Percentiles rank a stretch among this genome's conserved stretches.
phyloP scores from a whole-genome alignment of 2,113 vertebrate species.

The Silurus glanis region DNA sequence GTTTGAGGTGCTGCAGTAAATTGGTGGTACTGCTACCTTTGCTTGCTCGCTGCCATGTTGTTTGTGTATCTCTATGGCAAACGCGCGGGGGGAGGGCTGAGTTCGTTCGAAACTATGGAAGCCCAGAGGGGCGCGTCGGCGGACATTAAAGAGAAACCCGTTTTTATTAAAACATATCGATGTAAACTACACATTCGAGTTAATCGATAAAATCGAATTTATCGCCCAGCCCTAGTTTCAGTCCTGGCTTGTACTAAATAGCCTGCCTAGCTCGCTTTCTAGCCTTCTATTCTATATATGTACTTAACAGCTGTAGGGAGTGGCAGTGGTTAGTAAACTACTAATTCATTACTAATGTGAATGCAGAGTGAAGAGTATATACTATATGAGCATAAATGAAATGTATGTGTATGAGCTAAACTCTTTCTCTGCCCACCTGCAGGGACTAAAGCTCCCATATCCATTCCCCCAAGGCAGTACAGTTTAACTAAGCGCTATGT shows the following conservation, averaged over 20 bases:
- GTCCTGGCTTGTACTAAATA: not conserved
- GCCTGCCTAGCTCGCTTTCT: not conserved
- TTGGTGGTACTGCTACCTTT: no score
- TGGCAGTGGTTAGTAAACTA: not conserved
- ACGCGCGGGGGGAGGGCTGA: no score
- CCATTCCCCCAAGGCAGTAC: not conserved
- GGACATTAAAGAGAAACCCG: no score
- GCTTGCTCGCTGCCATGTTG: no score
- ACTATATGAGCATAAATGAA: not conserved
- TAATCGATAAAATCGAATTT: no score
- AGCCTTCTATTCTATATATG: not conserved
- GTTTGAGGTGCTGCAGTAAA: no score
- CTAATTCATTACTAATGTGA: not conserved
- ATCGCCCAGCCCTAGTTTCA: no score
- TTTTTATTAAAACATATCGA: no score
- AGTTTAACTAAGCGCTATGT: slow-evolving; percentile 19
- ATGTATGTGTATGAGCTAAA: not conserved
- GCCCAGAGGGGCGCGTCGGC: no score
- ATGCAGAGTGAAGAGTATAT: not conserved
- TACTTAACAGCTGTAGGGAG: not conserved
- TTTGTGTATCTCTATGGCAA: no score
- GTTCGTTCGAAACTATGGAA: no score
- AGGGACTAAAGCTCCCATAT: not conserved
- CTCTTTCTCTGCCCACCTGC: not conserved
- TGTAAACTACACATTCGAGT: no score